Evolutionary conservation across 2,888 invertebrate species (phyloP), one percentile per base, ranked within the genome.

Genomic region (Reticulitermes lucifugus): DNA sequence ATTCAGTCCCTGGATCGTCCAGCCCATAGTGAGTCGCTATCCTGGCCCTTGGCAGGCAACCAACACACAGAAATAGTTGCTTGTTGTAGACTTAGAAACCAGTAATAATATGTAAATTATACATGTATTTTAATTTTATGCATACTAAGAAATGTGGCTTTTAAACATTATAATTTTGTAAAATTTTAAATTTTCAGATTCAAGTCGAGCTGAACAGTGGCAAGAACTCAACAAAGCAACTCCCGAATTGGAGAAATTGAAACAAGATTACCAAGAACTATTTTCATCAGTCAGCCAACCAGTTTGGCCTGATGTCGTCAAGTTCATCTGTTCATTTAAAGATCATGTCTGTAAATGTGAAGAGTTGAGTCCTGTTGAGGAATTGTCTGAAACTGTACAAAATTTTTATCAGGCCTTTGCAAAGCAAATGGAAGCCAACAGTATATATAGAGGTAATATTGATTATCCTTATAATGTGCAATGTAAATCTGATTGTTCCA

Each of bases 311-410:
- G 95, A 96, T 90, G 92, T 96, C 75, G 93, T 94, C 82, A 93
- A 94, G 88, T 95, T 94, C 88, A 95, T 95, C 21, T 93, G 95
- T 89, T 90, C 92, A n/a, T 94, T 95, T 89, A 93, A 94, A 83
- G 91, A 92, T 87, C 95, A 94, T 89, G 93, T 95, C 75, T 91
- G 94, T 60, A 93, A 93, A 88, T 93, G 93, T 88, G 92, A 94
- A 71, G 93, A 93, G 86, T 90, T 92, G 0, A 93, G 94, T 90
- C 91, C 93, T 18, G 94, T 97, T 3, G 98, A 98, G 85, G 97
- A 98, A 87, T 91, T 98, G 59, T 97, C 98, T 0, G 98, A 98
- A 89, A 92, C 96, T 79, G 96, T 98, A 55, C 98, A 99, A 91
- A 96, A 96, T 89, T 97, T 97, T 89, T 99, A 99, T 91, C 96